Evolutionary conservation across 2,113 vertebrate genomes (phyloP), one percentile per base, ranked within the genome.

Genomic region (Pungitius pungitius): DNA sequence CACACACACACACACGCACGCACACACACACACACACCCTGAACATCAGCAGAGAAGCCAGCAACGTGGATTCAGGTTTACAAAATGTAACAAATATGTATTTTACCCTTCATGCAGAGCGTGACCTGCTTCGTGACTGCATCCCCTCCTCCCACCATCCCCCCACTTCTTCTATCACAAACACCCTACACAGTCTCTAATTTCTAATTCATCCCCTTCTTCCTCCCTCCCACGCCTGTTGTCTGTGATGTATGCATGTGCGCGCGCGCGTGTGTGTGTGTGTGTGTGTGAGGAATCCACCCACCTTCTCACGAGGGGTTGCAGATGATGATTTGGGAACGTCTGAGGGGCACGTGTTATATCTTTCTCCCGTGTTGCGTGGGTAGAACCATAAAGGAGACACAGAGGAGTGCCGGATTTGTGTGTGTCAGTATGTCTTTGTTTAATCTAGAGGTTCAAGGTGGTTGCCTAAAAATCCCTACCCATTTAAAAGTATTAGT

Each of bases 271-370:
- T 35, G 81, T 47, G 61, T 70, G 72, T 72, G 79, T 57, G 62
- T 60, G 80, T 63, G 78, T 51, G 83, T 51, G 17, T 27, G 88
- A 82, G 76, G 78, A 87, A 78, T 85, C 88, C 90, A 87, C 91
- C 92, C 93, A 93, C 90, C 82, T 77, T 89, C 86, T 85, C 87
- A 88, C 87, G 87, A 86, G 86, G 90, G 89, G 89, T 87, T 85
- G 84, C 85, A 87, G 81, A 89, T 93, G 93, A 93, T 91, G 90
- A 92, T 91, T 93, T 79, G 82, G 85, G 88, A 91, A 90, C 73
- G 65, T 92, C 87, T 90, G 85, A 88, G 70, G 59, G 1, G 72
- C 74, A 87, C 87, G 89, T 69, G 75, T 86, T 83, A 87, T 78
- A 76, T 85, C 61, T 69, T 85, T 84, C 86, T 86, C 73, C 78